phyloP scores from a whole-genome alignment of 2,797 vertebrate species.

The Fistularia commersonii region DNA sequence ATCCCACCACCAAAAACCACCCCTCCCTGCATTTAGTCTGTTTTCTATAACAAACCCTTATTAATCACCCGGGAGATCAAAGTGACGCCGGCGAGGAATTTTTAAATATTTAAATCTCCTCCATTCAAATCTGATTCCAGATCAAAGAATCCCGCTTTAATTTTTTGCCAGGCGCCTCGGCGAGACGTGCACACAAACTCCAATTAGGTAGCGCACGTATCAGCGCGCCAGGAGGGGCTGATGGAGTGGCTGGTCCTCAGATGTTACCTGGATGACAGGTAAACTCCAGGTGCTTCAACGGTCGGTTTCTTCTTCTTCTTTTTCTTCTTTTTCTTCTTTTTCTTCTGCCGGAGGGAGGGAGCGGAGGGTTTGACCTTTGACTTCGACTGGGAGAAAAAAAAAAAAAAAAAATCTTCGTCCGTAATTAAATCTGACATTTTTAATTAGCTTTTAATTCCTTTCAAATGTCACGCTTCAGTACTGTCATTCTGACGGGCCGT shows the following conservation, averaged over 20 bases:
- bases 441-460: too few species aligned
- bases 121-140: slow-evolving; percentile 78
- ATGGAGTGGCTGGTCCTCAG: slow-evolving; percentile 67
- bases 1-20: too few species aligned
- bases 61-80: slow-evolving; percentile 80
- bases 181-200: slow-evolving; percentile 70
- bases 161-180: slow-evolving; percentile 66
- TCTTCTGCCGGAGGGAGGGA: neutral
- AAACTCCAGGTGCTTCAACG: slow-evolving; percentile 57
- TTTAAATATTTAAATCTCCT: slow-evolving; percentile 82
- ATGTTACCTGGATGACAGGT: slow-evolving; percentile 63
- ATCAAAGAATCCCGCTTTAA: slow-evolving; percentile 81
- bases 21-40: slow-evolving; percentile 77
- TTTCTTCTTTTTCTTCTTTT: slow-evolving; percentile 1
- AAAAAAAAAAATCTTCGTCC: neutral
- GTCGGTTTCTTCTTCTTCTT: too few species aligned
- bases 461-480: too few species aligned
- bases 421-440: too few species aligned
- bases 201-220: slow-evolving; percentile 75
- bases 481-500: too few species aligned
- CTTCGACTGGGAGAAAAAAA: neutral
- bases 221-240: too few species aligned
- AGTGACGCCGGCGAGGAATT: slow-evolving; percentile 74
- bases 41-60: slow-evolving; percentile 80
- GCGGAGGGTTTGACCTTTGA: neutral